Percentiles rank a stretch among this genome's conserved stretches.
These are phyloP conservation scores for Mercenaria mercenaria DNA, from an alignment of 1,140 invertebrate species.

Conservation along the genomic window DNA sequence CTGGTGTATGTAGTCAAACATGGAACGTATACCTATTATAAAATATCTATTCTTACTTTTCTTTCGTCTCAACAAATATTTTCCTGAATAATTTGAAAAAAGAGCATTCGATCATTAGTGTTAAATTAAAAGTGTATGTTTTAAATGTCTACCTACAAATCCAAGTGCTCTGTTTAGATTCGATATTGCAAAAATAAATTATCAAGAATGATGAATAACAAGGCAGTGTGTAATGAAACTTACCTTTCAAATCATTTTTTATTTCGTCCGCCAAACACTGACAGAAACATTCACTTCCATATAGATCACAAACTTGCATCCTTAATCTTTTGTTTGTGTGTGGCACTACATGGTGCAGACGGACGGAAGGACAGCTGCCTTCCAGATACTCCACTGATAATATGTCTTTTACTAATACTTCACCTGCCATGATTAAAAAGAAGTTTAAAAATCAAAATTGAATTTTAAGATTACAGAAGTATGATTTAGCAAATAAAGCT, in stretches of 20 bases:
- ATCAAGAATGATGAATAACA: too few species aligned
- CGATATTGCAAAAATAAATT: too few species aligned
- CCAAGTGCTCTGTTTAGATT: too few species aligned
- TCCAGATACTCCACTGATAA: conserved; percentile 5
- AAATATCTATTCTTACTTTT: too few species aligned
- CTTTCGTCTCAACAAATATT: too few species aligned
- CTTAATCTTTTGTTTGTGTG: conserved; percentile 34
- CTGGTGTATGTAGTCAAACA: too few species aligned
- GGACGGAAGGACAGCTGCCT: conserved; percentile 23
- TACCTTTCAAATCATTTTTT: neutral
- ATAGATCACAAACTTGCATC: neutral
- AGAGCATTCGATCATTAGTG: too few species aligned
- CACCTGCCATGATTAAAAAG: conserved; percentile 6
- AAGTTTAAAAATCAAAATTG: neutral
- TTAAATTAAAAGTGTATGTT: too few species aligned
- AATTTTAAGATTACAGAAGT: neutral
- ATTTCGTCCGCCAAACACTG: neutral
- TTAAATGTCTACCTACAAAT: too few species aligned
- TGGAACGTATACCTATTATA: too few species aligned
- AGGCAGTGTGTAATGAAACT: too few species aligned
- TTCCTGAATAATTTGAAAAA: too few species aligned
- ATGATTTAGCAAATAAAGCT: neutral
- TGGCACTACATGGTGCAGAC: conserved; percentile 22
- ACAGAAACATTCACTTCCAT: neutral
- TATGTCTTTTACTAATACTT: conserved; percentile 2